These are phyloP conservation scores for Malachius bipustulatus DNA, from an alignment of 2,888 invertebrate species.

Conservation along the genomic window DNA sequence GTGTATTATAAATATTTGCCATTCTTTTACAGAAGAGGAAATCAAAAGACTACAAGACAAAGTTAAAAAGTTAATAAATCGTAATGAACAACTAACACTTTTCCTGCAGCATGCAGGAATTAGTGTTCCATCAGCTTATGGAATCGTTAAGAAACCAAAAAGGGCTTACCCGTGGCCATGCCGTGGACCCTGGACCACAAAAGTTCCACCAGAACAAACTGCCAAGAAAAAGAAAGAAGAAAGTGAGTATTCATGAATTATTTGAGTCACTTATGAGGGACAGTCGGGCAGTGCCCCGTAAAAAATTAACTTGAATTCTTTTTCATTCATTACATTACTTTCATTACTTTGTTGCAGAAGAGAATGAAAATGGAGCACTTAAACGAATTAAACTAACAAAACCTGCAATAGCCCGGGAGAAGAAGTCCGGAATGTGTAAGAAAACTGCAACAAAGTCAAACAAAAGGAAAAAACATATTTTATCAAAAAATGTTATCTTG, in stretches of 20 bases:
- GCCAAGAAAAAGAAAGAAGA: constrained; percentile 29
- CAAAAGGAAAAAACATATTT: no score
- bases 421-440: no score
- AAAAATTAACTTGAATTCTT: constrained; percentile 4
- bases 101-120: constrained; percentile 36
- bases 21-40: constrained; percentile 30
- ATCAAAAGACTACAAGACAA: constrained; percentile 32
- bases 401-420: no score
- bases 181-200: no score
- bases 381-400: background rate
- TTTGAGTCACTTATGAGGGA: background rate
- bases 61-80: constrained; percentile 30
- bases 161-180: constrained; percentile 26
- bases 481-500: no score
- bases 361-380: constrained; percentile 14
- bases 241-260: constrained; percentile 27
- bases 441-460: no score
- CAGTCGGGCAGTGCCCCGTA: background rate
- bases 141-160: constrained; percentile 25
- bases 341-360: constrained; percentile 16
- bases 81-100: constrained; percentile 34
- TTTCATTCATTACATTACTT: no score
- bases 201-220: no score
- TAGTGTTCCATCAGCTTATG: constrained; percentile 31
- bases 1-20: no score